These are phyloP conservation scores for Sinosuthora webbiana DNA, from an alignment of 2,113 vertebrate genomes.

Conservation along the genomic window DNA sequence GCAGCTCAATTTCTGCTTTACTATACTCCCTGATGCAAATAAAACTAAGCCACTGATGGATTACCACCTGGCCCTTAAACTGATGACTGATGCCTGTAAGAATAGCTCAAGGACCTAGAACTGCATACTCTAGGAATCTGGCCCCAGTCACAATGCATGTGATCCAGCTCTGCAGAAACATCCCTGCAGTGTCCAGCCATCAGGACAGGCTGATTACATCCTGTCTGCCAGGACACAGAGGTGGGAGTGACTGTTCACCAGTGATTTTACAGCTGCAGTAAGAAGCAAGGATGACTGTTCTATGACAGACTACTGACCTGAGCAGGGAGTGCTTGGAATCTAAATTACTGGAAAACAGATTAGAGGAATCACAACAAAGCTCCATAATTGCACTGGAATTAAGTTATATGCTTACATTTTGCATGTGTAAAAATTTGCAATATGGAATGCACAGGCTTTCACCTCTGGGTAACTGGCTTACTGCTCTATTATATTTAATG, in stretches of 20 bases:
- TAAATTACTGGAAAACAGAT: neutral
- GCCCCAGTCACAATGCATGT: accelerated
- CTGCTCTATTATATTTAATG: constrained; percentile 15
- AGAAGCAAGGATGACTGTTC: neutral
- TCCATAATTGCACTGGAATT: neutral
- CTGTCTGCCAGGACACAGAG: neutral
- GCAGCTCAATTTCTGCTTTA: neutral
- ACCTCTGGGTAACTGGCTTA: constrained; percentile 32
- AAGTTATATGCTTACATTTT: constrained; percentile 22
- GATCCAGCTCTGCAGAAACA: neutral
- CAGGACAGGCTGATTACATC: neutral
- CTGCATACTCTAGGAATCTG: neutral
- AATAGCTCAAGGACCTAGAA: neutral
- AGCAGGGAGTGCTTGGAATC: neutral
- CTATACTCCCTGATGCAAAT: neutral
- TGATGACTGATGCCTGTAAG: neutral
- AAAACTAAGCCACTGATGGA: neutral
- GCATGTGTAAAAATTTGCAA: neutral
- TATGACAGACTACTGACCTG: neutral
- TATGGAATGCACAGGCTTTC: neutral
- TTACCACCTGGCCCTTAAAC: neutral
- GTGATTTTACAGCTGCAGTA: neutral
- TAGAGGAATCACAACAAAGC: neutral
- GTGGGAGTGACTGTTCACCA: neutral
- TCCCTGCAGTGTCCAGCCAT: neutral